Conservation (phyloP, 2,797 vertebrate species). For the Mormyrus hasselquistii region DNA sequence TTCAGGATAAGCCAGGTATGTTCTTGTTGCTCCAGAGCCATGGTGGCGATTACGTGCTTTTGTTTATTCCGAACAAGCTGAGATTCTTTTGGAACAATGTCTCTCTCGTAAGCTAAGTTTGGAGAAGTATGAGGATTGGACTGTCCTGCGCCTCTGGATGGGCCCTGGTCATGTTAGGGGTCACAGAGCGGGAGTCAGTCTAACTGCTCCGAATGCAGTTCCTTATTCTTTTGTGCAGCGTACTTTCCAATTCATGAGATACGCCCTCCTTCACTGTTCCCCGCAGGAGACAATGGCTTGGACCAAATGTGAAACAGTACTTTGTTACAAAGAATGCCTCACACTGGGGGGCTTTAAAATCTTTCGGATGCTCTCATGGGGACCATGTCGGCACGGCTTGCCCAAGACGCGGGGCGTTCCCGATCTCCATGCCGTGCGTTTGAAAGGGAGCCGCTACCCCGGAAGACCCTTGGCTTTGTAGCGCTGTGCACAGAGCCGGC, state of each 20-base stretch:
- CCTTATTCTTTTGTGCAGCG: background rate
- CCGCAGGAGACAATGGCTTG: background rate
- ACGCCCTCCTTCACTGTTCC: background rate
- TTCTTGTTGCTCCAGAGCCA: background rate
- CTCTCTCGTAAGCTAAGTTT: background rate
- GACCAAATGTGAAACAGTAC: slow-evolving; percentile 10
- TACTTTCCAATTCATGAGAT: background rate
- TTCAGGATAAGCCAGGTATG: background rate
- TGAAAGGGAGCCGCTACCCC: background rate
- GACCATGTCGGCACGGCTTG: background rate
- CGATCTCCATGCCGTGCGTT: background rate
- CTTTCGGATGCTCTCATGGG: background rate
- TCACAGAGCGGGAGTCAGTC: background rate
- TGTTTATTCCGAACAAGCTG: background rate
- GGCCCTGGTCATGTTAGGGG: background rate
- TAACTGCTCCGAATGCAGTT: background rate
- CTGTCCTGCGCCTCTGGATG: background rate
- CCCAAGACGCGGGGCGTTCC: background rate
- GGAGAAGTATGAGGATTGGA: background rate
- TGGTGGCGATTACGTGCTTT: background rate
- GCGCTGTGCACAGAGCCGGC: background rate
- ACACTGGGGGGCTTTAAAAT: background rate
- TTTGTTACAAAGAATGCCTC: slow-evolving; percentile 1
- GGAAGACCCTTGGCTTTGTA: slow-evolving; percentile 20
- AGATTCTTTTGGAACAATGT: background rate